These are phyloP conservation scores for Gopherus flavomarginatus DNA, from an alignment of 2,113 vertebrate genomes.

Conservation along the genomic window DNA sequence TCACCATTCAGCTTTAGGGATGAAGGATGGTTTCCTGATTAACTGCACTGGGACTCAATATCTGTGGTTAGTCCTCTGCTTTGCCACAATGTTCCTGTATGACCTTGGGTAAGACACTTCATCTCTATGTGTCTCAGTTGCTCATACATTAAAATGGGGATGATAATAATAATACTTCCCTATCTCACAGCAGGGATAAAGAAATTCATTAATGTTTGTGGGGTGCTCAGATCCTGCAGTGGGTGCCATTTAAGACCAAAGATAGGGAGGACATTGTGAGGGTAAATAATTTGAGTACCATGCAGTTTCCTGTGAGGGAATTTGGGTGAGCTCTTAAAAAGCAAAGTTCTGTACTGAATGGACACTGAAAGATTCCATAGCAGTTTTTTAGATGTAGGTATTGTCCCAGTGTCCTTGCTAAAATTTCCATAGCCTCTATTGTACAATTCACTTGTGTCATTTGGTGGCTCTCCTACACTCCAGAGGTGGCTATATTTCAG, in stretches of 20 bases:
- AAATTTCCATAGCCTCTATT: not conserved
- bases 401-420: not conserved
- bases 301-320: not conserved
- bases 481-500: not conserved
- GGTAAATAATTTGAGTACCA: not conserved
- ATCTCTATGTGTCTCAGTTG: not conserved
- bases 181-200: not conserved
- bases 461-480: not conserved
- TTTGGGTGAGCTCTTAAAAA: not conserved
- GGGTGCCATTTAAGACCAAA: not conserved
- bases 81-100: not conserved
- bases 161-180: constrained; percentile 14
- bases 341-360: not conserved
- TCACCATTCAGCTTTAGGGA: not conserved
- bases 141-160: not conserved
- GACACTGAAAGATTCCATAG: not conserved
- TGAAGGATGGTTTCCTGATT: not conserved
- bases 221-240: not conserved
- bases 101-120: not conserved
- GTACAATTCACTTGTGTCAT: not conserved
- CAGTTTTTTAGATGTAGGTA: not conserved
- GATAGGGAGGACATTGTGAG: not conserved
- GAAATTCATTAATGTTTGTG: not conserved
- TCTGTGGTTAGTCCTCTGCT: not conserved
- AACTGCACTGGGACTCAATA: not conserved